Conservation (phyloP, 2,113 vertebrate genomes). For the Thinocorus orbignyianus region DNA sequence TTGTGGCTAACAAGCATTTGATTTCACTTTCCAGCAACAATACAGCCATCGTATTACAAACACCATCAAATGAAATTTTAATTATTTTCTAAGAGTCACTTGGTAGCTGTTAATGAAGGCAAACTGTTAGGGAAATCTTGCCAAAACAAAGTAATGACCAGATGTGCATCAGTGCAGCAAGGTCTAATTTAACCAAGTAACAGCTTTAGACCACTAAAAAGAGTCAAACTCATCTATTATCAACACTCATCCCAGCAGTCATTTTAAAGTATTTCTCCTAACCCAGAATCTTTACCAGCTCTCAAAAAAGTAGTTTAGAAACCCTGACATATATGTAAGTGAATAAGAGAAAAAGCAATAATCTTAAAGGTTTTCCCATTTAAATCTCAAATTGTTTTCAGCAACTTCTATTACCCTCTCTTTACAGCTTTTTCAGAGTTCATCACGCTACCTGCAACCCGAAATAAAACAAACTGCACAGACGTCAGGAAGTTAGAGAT, state of each 20-base stretch:
- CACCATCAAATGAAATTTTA: neutral
- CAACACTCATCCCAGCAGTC: neutral
- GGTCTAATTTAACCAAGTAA: neutral
- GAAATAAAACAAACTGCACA: neutral
- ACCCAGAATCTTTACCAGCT: neutral
- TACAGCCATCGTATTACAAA: neutral
- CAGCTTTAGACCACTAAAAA: neutral
- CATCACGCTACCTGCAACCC: neutral
- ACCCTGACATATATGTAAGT: neutral
- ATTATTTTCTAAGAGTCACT: slow-evolving; percentile 32
- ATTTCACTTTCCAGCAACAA: slow-evolving; percentile 37
- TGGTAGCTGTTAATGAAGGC: slow-evolving; percentile 35
- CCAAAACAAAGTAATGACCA: slow-evolving; percentile 39
- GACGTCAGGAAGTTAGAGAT: neutral
- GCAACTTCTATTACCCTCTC: neutral
- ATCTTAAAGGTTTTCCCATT: neutral
- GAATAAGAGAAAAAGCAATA: neutral
- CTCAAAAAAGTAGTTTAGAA: neutral
- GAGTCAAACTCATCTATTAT: neutral
- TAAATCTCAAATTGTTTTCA: neutral
- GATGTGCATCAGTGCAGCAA: slow-evolving; percentile 6
- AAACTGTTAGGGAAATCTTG: slow-evolving; percentile 15
- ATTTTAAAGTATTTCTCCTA: neutral
- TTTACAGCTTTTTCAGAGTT: neutral
- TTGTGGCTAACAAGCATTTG: neutral